These are phyloP conservation scores for Eulemur rubriventer DNA, from an alignment of 2,797 vertebrate genomes.

Conservation along the genomic window DNA sequence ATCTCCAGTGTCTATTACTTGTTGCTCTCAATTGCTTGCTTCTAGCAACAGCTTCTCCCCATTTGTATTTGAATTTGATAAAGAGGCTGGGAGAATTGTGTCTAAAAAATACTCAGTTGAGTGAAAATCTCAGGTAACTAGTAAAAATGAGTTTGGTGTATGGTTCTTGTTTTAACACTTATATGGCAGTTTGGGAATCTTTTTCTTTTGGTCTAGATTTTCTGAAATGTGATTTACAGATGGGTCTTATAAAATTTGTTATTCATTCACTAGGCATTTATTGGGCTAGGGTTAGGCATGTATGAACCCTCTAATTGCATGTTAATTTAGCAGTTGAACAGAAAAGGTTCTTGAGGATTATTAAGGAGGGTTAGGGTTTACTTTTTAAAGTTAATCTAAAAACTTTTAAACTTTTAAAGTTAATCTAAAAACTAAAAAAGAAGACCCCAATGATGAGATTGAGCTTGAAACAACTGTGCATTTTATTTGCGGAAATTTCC, in stretches of 20 bases:
- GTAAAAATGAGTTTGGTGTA: slow-evolving; percentile 18
- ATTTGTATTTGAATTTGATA: not conserved
- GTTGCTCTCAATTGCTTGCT: not conserved
- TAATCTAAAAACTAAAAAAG: not conserved
- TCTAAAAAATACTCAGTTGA: not conserved
- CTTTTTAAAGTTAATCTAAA: not conserved
- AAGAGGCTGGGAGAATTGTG: not conserved
- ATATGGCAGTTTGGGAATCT: not conserved
- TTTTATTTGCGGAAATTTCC: not conserved
- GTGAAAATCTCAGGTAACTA: not conserved
- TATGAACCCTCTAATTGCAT: not conserved
- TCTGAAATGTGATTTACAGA: slow-evolving; percentile 43
- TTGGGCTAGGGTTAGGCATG: not conserved
- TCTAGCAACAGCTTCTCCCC: not conserved
- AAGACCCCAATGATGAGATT: not conserved
- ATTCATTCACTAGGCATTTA: slow-evolving; percentile 40
- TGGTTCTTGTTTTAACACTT: slow-evolving; percentile 2
- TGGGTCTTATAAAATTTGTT: not conserved
- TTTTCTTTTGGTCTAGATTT: slow-evolving; percentile 18
- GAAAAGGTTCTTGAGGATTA: not conserved
- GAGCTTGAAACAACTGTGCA: not conserved
- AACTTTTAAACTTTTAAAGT: not conserved
- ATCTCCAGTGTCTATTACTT: not conserved
- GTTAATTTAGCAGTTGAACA: slow-evolving; percentile 32
- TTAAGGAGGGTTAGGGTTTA: not conserved